A percentile compares a stretch with the other conserved stretches of the same genome.
Conservation (phyloP, 2,888 invertebrate genomes). For the Trachelus stipa region DNA sequence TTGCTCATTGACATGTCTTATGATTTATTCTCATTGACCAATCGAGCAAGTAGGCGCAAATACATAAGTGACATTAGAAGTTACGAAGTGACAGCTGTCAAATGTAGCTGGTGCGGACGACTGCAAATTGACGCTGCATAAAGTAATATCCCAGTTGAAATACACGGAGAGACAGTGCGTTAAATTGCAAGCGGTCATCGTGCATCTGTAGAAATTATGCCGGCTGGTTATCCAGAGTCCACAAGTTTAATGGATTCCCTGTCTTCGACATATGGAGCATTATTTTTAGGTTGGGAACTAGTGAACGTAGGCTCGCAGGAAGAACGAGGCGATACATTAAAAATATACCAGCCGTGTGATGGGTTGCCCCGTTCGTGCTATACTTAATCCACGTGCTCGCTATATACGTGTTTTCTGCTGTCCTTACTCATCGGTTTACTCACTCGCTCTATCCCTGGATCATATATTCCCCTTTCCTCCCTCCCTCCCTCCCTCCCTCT, state of each 20-base stretch:
- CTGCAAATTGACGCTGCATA: background rate
- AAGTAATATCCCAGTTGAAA: background rate
- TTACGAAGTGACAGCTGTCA: background rate
- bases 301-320: background rate
- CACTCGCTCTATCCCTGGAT: background rate
- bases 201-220: background rate
- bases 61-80: background rate
- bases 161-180: background rate
- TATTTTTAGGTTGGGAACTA: conserved; percentile 1
- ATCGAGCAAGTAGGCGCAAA: background rate
- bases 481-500: background rate
- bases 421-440: background rate
- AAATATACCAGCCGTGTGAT: conserved; percentile 11
- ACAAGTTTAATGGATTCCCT: background rate
- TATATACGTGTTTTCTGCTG: background rate
- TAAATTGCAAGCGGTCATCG: background rate
- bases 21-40: background rate
- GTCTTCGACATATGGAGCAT: background rate
- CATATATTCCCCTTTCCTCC: background rate
- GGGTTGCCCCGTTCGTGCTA: background rate
- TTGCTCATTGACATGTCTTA: too few relatives aligned
- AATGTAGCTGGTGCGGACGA: background rate
- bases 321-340: conserved; percentile 9
- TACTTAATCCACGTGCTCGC: background rate
- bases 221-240: background rate